Evolutionary conservation across 2,888 invertebrate genomes (phyloP).

Genomic region (Deilephila porcellus): DNA sequence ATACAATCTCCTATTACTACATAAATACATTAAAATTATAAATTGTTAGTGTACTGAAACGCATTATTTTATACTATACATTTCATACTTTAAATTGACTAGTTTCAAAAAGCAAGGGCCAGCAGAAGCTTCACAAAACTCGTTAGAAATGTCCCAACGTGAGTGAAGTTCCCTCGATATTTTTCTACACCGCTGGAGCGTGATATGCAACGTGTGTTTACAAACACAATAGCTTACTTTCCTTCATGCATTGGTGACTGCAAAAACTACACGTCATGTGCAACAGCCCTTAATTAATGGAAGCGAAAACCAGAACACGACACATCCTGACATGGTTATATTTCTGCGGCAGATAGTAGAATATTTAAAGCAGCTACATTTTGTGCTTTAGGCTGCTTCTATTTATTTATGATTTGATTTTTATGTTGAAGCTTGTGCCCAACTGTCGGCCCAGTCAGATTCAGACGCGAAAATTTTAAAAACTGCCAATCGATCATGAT

Average conservation of each 20-base stretch:
- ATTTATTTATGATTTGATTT: too few species aligned
- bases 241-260: conserved; percentile 15
- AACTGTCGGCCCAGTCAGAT: too few species aligned
- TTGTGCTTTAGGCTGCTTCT: too few species aligned
- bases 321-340: too few species aligned
- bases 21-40: too few species aligned
- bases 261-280: conserved; percentile 18
- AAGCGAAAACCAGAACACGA: neutral
- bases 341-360: too few species aligned
- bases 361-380: too few species aligned
- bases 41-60: too few species aligned
- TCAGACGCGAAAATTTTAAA: too few species aligned
- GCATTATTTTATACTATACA: neutral
- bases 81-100: neutral
- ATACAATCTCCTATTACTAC: too few species aligned
- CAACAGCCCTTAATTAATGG: neutral
- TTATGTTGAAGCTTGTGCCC: too few species aligned
- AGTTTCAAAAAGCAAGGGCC: neutral
- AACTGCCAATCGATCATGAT: too few species aligned
- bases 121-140: neutral
- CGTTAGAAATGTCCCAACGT: neutral
- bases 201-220: neutral
- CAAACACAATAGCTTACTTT: conserved; percentile 16
- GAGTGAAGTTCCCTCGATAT: neutral
- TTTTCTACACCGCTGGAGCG: conserved; percentile 22